Evolutionary conservation across 2,888 invertebrate species (phyloP), one percentile per base, ranked within the genome.

Genomic region (Heliconius aoede): DNA sequence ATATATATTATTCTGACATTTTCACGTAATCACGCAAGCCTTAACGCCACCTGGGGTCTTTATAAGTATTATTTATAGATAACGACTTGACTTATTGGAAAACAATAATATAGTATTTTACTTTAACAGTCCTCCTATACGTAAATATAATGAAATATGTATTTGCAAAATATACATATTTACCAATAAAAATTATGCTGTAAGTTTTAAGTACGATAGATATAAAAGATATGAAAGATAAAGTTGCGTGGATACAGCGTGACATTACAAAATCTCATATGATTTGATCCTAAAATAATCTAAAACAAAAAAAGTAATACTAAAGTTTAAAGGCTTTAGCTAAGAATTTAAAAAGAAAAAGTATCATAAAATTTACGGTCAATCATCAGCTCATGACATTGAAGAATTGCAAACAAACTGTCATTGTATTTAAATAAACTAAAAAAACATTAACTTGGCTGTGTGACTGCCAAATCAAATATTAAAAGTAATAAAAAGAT

Each of bases 31-130:
- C 18, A 65, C 40, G 73, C 64, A 26, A 55, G 30, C 32, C 26
- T 15, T 32, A 55, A 15, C 36, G 15, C 60, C 72, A 65, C 51
- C 26, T 65, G 64, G 24, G 73, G 73, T 64, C 62, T 64, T 64
- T 64, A 64, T 30, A 30, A 30, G 62, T 32, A 32, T 64, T 64
- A 64, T 64, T 64, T 64, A 64, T 64, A 30, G 62, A 64, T 64
- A 64, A 64, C 32, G 62, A 64, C 32, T 62, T 62, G 62, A 64
- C n/a, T 64, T 64, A 64, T 64, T 64, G 62, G 62, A 64, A 64
- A 64, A 64, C 32, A 64, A 64, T 32, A 64, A 64, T 60, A 60
- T 26, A 18, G 26, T 60, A 15, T 60, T 13, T 60, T 21, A 60
- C 60, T 15, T 58, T 3, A 58, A 58, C n/a, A n/a, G 58, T 24